phyloP scores from a whole-genome alignment of 2,888 invertebrate species.

The Dioctria linearis region DNA sequence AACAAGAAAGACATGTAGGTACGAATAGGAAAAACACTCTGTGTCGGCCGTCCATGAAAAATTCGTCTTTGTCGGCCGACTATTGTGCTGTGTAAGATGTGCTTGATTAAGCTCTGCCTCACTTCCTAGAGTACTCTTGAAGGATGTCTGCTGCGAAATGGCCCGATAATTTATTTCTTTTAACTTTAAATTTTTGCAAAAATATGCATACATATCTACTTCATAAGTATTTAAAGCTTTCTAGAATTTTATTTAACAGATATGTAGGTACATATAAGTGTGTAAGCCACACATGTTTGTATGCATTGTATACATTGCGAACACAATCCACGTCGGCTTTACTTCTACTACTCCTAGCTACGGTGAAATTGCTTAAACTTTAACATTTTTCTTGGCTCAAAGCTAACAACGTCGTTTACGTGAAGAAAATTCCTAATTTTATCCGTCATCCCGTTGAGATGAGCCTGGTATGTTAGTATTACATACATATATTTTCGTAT shows the following conservation, averaged over 20 bases:
- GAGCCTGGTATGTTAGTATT: conserved; percentile 11
- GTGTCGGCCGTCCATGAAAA: too few species aligned
- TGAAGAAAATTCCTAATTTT: conserved; percentile 51
- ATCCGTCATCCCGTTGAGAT: conserved; percentile 11
- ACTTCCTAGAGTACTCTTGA: conserved; percentile 9
- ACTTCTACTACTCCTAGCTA: not conserved
- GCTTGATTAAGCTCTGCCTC: conserved; percentile 12
- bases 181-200: not conserved
- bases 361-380: conserved; percentile 48
- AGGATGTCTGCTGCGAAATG: conserved; percentile 14
- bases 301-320: not conserved
- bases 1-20: not conserved
- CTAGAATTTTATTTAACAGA: too few species aligned
- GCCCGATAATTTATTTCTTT: conserved; percentile 22
- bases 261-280: too few species aligned
- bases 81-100: too few species aligned
- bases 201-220: not conserved
- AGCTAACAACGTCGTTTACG: conserved; percentile 56
- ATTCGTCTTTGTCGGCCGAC: too few species aligned
- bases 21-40: too few species aligned
- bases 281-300: too few species aligned
- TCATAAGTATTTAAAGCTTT: too few species aligned
- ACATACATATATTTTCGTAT: not conserved
- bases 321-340: conserved; percentile 41
- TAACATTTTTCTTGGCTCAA: conserved; percentile 54